Conservation (phyloP, 2,888 invertebrate species). For the Ichneumon xanthorius region DNA sequence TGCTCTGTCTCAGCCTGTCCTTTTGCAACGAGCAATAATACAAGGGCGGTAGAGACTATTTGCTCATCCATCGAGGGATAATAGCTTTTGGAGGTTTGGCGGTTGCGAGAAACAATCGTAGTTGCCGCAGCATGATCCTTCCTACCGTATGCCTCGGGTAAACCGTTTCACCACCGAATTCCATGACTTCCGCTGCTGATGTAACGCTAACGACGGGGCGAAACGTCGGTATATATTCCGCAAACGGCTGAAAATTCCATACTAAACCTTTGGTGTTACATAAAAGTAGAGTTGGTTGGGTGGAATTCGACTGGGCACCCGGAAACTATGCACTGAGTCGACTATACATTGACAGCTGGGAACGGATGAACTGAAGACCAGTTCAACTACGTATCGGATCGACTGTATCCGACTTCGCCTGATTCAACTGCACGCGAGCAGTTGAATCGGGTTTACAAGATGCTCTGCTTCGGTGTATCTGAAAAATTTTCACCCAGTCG, state of each 20-base stretch:
- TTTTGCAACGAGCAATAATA: conserved; percentile 49
- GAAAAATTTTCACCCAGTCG: no score
- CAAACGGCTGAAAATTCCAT: conserved; percentile 58
- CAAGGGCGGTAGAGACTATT: conserved; percentile 64
- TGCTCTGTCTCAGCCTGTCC: background rate
- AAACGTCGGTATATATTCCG: conserved; percentile 43
- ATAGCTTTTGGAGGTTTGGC: conserved; percentile 41
- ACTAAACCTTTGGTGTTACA: conserved; percentile 65
- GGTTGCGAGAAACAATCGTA: conserved; percentile 29
- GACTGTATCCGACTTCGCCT: no score
- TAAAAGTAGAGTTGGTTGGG: conserved; percentile 71
- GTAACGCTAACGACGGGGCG: conserved; percentile 53
- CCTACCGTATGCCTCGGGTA: conserved; percentile 25
- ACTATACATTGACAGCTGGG: background rate
- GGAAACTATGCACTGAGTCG: background rate
- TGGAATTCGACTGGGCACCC: background rate
- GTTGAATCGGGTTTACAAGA: no score
- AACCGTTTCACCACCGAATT: conserved; percentile 53
- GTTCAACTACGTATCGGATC: no score
- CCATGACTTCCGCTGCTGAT: conserved; percentile 62
- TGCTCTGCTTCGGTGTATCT: no score
- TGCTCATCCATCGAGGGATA: conserved; percentile 50
- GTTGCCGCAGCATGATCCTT: conserved; percentile 20
- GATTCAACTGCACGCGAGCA: no score
- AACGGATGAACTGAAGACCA: no score